Percentiles rank a stretch among this genome's conserved stretches.
Evolutionary conservation across 2,888 invertebrate genomes (phyloP).

Genomic region (Sycophila texana): DNA sequence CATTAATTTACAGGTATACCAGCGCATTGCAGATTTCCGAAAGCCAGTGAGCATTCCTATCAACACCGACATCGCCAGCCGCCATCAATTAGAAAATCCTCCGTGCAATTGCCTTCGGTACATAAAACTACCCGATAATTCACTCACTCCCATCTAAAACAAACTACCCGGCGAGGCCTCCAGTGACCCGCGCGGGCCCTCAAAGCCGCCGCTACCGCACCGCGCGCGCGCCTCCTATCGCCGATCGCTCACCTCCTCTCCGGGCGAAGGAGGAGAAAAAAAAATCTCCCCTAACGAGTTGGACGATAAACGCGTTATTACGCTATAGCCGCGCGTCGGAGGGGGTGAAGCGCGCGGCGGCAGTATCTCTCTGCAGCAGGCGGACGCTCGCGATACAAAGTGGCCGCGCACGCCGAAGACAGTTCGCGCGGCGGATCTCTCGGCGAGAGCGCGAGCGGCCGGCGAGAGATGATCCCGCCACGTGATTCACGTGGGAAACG

Average conservation of each 20-base stretch:
- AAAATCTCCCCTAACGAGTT: conserved; percentile 41
- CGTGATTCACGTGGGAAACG: conserved; percentile 70
- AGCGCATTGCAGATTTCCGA: too few relatives aligned
- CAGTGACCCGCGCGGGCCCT: too few relatives aligned
- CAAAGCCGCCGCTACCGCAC: too few relatives aligned
- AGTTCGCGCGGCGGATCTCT: conserved; percentile 30
- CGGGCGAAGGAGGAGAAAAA: background rate
- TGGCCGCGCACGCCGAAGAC: conserved; percentile 15
- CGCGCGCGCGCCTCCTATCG: background rate
- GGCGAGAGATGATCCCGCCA: conserved; percentile 49
- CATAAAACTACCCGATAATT: too few relatives aligned
- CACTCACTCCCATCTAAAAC: too few relatives aligned
- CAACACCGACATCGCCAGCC: background rate
- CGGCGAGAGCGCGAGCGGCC: conserved; percentile 40
- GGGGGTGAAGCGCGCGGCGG: too few relatives aligned
- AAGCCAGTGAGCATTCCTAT: too few relatives aligned
- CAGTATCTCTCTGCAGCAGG: too few relatives aligned
- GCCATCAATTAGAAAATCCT: background rate
- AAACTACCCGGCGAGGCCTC: too few relatives aligned
- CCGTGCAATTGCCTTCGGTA: too few relatives aligned
- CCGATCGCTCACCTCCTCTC: background rate
- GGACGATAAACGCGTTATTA: conserved; percentile 55
- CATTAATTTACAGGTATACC: too few relatives aligned
- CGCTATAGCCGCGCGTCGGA: conserved; percentile 16
- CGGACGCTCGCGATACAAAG: conserved; percentile 36